Percentiles rank a stretch among this genome's conserved stretches.
Conservation (phyloP, 92 coral and sea anemone genomes). For the Zoanthus solanderi region DNA sequence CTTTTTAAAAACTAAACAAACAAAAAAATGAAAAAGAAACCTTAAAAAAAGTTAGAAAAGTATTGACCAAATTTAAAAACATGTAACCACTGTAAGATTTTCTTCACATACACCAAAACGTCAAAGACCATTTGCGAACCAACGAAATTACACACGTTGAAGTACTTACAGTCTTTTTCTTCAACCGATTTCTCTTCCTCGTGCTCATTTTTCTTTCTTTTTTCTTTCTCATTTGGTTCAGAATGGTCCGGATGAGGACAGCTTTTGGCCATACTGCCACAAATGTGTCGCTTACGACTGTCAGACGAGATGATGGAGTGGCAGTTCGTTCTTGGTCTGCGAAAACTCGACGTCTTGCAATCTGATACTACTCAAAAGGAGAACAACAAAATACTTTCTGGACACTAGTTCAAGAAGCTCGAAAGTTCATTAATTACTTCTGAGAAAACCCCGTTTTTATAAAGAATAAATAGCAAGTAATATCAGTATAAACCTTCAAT, state of each 20-base stretch:
- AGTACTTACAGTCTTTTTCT: conserved; percentile 57
- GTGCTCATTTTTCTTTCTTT: conserved; percentile 66
- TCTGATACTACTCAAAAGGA: conserved; percentile 26
- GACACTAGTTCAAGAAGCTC: not conserved
- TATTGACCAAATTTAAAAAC: too few species aligned
- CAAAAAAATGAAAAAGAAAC: too few species aligned
- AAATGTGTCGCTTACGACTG: conserved; percentile 79
- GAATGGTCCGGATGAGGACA: conserved; percentile 81
- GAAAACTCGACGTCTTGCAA: conserved; percentile 74
- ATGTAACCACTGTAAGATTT: too few species aligned
- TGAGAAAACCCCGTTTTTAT: not conserved
- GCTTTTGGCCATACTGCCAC: conserved; percentile 93
- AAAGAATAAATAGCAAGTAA: not conserved
- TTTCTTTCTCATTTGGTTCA: conserved; percentile 62
- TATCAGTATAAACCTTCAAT: not conserved
- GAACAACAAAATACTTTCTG: not conserved
- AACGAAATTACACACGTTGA: not conserved
- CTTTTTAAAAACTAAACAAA: too few species aligned
- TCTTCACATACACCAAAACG: not conserved
- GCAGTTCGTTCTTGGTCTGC: conserved; percentile 41
- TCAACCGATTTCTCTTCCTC: conserved; percentile 70
- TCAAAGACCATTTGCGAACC: not conserved
- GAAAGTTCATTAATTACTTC: not conserved
- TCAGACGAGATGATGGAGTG: conserved; percentile 41
- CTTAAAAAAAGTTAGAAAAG: too few species aligned